Percentiles rank a stretch among this genome's conserved stretches.
Evolutionary conservation across 1,140 invertebrate species (phyloP).

Genomic region (Lordiphosa collinella): DNA sequence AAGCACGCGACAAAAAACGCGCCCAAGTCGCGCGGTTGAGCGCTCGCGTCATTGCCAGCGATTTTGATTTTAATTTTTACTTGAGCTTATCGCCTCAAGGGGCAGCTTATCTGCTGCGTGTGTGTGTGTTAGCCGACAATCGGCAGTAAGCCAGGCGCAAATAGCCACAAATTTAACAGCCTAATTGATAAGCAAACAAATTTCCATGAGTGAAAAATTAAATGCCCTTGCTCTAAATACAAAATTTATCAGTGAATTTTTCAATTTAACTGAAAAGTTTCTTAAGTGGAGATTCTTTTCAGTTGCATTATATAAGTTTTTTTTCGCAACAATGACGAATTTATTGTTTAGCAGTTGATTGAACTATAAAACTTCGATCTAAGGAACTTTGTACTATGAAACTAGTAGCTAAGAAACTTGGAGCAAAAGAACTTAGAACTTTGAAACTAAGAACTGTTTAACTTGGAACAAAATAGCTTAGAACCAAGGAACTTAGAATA

Average conservation of each 20-base stretch:
- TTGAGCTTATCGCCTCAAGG: slow-evolving; percentile 6
- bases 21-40: slow-evolving; percentile 15
- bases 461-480: no score
- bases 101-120: slow-evolving; percentile 20
- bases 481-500: no score
- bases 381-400: no score
- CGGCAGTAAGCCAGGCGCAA: slow-evolving; percentile 8
- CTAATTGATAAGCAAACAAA: slow-evolving; percentile 12
- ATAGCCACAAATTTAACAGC: slow-evolving; percentile 10
- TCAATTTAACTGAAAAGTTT: not conserved
- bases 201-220: not conserved
- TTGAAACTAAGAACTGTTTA: no score
- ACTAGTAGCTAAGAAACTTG: no score
- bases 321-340: no score
- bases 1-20: slow-evolving; percentile 61
- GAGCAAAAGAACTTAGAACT: no score
- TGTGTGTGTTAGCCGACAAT: slow-evolving; percentile 27
- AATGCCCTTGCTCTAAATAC: not conserved
- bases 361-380: no score
- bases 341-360: no score
- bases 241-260: not conserved
- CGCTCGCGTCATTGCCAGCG: slow-evolving; percentile 17
- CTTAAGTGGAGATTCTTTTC: no score
- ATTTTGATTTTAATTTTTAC: slow-evolving; percentile 37
- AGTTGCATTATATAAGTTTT: no score